These are phyloP conservation scores for Ranitomeya variabilis DNA, from an alignment of 2,113 vertebrate genomes.

Conservation along the genomic window DNA sequence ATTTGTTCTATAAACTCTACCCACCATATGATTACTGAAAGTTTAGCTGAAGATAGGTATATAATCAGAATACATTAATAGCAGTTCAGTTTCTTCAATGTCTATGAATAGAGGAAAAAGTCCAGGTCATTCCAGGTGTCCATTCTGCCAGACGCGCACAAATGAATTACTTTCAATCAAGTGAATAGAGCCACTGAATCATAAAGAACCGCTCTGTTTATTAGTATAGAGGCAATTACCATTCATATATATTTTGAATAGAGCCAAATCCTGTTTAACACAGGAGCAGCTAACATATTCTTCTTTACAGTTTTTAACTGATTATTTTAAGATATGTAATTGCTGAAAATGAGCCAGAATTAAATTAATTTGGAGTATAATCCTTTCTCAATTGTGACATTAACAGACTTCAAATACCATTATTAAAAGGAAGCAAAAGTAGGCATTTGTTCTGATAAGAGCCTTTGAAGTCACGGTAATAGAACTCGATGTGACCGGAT, in stretches of 20 bases:
- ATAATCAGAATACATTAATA: not conserved
- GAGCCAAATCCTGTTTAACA: slow-evolving; percentile 11
- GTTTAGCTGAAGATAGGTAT: not conserved
- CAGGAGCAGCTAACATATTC: slow-evolving; percentile 25
- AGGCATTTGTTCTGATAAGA: slow-evolving; percentile 32
- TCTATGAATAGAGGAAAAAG: not conserved
- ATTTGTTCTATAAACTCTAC: too few relatives aligned
- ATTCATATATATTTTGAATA: slow-evolving; percentile 10
- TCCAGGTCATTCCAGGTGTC: not conserved
- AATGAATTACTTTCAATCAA: slow-evolving; percentile 16
- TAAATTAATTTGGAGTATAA: slow-evolving; percentile 36
- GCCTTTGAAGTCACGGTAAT: slow-evolving; percentile 27
- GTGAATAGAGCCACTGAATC: not conserved
- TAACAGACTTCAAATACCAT: slow-evolving; percentile 40
- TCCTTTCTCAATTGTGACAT: slow-evolving; percentile 36
- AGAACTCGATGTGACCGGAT: not conserved
- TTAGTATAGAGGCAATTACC: not conserved
- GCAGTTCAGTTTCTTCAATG: not conserved
- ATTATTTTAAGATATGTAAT: slow-evolving; percentile 44
- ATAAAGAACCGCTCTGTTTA: not conserved
- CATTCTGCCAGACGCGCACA: not conserved
- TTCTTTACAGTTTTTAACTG: slow-evolving; percentile 30
- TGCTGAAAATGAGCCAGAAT: slow-evolving; percentile 33
- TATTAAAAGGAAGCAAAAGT: slow-evolving; percentile 19
- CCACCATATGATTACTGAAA: not conserved